Evolutionary conservation across 2,113 vertebrate species (phyloP).

Genomic region (Columba janthina): DNA sequence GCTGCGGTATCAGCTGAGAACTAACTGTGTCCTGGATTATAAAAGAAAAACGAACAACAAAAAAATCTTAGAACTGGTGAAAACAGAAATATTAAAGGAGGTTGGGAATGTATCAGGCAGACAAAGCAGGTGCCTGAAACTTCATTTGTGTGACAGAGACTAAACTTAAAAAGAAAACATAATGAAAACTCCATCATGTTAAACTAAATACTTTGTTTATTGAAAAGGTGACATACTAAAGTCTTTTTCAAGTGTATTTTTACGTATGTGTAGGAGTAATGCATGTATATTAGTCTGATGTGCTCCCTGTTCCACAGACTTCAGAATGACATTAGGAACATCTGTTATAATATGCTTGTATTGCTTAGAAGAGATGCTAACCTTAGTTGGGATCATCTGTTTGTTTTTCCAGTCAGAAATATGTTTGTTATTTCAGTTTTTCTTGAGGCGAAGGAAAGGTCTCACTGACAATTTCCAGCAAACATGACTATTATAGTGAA

Average conservation of each 20-base stretch:
- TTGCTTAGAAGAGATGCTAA: background rate
- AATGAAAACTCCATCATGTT: background rate
- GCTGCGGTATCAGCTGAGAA: slow-evolving; percentile 51
- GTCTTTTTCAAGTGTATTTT: background rate
- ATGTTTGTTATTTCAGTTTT: background rate
- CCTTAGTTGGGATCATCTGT: background rate
- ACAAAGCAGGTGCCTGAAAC: slow-evolving; percentile 8
- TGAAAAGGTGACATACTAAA: background rate
- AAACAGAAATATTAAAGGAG: slow-evolving; percentile 1
- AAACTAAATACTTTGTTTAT: background rate
- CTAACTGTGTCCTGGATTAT: slow-evolving; percentile 26
- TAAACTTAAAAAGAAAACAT: background rate
- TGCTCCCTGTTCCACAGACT: background rate
- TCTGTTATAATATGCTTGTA: background rate
- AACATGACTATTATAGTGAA: background rate
- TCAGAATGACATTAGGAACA: background rate
- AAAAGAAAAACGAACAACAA: slow-evolving; percentile 5
- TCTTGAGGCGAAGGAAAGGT: background rate
- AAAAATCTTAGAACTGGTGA: background rate
- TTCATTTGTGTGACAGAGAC: background rate
- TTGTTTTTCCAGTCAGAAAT: background rate
- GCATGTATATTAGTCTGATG: background rate
- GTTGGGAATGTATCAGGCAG: background rate
- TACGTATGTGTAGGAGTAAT: background rate
- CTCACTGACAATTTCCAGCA: background rate